A percentile compares a stretch with the other conserved stretches of the same genome.
These are phyloP conservation scores for Meganola albula DNA, from an alignment of 2,888 invertebrate genomes.

Conservation along the genomic window DNA sequence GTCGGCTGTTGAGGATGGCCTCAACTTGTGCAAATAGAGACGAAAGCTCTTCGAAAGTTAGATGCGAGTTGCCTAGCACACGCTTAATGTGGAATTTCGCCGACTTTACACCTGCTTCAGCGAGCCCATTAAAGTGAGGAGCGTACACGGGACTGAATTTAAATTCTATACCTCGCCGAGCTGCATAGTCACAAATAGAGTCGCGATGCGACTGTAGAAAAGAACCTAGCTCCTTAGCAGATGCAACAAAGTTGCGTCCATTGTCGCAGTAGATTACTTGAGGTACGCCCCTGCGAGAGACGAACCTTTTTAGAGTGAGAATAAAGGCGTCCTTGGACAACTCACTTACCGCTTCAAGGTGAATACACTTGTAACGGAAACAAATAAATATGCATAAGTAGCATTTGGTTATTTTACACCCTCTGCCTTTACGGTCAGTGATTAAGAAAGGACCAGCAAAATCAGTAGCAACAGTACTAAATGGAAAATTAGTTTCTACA, in stretches of 20 bases:
- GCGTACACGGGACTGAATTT: constrained; percentile 23
- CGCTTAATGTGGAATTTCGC: constrained; percentile 12
- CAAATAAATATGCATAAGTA: too few relatives aligned
- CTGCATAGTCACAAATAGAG: constrained; percentile 21
- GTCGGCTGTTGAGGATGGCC: constrained; percentile 5
- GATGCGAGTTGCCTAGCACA: constrained; percentile 2
- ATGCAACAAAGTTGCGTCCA: constrained; percentile 29
- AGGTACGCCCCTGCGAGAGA: too few relatives aligned
- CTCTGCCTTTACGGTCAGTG: too few relatives aligned
- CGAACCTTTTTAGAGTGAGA: too few relatives aligned
- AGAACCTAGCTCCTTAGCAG: constrained; percentile 19
- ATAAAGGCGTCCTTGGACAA: too few relatives aligned
- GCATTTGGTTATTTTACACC: too few relatives aligned
- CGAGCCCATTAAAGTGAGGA: constrained; percentile 22
- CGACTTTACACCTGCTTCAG: constrained; percentile 10
- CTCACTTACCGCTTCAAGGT: too few relatives aligned
- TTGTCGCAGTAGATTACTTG: too few relatives aligned
- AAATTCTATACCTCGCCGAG: constrained; percentile 24
- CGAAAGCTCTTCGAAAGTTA: constrained; percentile 5
- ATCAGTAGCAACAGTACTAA: too few relatives aligned
- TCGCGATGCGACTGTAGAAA: constrained; percentile 6
- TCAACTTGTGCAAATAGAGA: constrained; percentile 12
- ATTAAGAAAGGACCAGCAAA: too few relatives aligned
- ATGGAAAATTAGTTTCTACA: too few relatives aligned
- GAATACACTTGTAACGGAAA: too few relatives aligned